Percentiles rank a stretch among this genome's conserved stretches.
Conservation (phyloP, 2,113 vertebrate genomes). For the Thermophis baileyi region DNA sequence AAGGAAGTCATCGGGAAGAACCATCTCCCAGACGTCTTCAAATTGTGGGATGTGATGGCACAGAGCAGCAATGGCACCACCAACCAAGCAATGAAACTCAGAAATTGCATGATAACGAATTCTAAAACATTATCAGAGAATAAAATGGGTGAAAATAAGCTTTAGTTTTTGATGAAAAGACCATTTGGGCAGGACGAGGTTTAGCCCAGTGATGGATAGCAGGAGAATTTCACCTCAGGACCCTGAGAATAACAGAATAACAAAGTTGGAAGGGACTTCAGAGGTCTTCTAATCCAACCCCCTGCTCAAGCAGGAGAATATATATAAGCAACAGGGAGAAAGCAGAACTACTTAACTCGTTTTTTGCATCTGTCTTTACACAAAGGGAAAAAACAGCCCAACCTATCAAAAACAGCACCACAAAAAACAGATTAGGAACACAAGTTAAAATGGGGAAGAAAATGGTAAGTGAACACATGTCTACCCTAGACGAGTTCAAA, state of each 20-base stretch:
- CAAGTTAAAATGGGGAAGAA: too few relatives aligned
- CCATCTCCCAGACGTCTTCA: background rate
- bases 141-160: background rate
- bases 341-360: too few relatives aligned
- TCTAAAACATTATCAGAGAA: background rate
- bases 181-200: background rate
- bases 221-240: background rate
- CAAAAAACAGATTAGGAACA: too few relatives aligned
- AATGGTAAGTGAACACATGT: too few relatives aligned
- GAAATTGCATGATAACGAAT: background rate
- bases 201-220: background rate
- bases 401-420: too few relatives aligned
- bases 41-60: background rate
- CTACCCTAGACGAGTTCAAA: too few relatives aligned
- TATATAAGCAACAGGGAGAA: too few relatives aligned
- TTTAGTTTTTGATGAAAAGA: background rate
- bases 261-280: too few relatives aligned
- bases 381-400: too few relatives aligned
- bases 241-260: background rate
- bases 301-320: too few relatives aligned
- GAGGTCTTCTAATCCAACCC: too few relatives aligned
- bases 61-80: background rate
- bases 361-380: too few relatives aligned
- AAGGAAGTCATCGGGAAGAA: background rate
- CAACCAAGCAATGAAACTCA: background rate